Base-by-base conservation (phyloP, 2,888 invertebrate species). In the Prenolepis imparis region DNA sequence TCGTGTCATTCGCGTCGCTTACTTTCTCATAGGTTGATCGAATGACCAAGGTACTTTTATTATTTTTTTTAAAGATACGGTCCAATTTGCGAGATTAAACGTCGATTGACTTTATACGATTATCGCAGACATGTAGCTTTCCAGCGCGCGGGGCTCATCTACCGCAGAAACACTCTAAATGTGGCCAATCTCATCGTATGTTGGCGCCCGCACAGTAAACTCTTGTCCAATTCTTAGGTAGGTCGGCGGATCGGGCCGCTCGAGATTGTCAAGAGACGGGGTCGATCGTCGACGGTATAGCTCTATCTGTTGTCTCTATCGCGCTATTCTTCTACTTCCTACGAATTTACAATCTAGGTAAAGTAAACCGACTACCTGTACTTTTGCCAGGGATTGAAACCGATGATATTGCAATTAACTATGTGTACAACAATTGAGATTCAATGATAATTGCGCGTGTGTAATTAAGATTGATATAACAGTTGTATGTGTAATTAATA, bases 141-240 rank as follows among this genome's bases (percentile, higher is more conserved):
- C 80, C 86, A 88, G 88, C 90, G 88, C 84, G 68, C 85, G 87
- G 88, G 84, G 72, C 41, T 81, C 44, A 80, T 86, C 83, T 85
- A 85, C 78, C 82, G 87, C 86, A 88, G 89, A 85, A 80, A 87
- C 85, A 86, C 87, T 89, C 88, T 90, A 92, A 91, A 92, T 90
- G 91, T 93, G 91, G 94, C 93, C 93, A 94, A 93, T 93, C 89
- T 88, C 91, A 92, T 59, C 88, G 91, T 89, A 86, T 86, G 84
- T 93, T 94, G 94, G 94, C 94, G 93, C 94, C 94, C 94, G 94
- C 94, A 94, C 94, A 94, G 94, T 94, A 93, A 93, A 94, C 93
- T 94, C 94, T 94, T 94, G 94, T 94, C 94, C 94, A 95, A 93
- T 94, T 94, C 91, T 93, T 94, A 94, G 93, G 89, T 94, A 93